These are phyloP conservation scores for Drosophila neotestacea DNA, from an alignment of 2,888 invertebrate species.

Conservation along the genomic window DNA sequence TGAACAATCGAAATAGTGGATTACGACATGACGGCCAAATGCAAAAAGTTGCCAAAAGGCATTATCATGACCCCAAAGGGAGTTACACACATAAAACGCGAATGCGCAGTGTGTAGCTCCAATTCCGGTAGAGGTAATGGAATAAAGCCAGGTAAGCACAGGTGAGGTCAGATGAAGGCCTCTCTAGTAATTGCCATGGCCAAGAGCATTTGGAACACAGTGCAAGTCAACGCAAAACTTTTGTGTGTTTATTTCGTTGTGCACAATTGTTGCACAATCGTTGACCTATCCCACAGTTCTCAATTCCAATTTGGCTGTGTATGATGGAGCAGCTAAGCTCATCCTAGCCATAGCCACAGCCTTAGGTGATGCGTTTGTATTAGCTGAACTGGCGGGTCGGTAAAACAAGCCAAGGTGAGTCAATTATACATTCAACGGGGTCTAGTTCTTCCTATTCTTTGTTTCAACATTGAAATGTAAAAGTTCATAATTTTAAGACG, in stretches of 20 bases:
- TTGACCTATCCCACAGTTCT: slow-evolving; percentile 14
- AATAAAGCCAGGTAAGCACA: slow-evolving; percentile 18
- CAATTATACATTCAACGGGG: background rate
- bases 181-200: slow-evolving; percentile 25
- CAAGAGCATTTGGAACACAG: slow-evolving; percentile 9
- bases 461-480: background rate
- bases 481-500: slow-evolving; percentile 1
- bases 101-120: background rate
- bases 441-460: background rate
- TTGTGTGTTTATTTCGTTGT: slow-evolving; percentile 35
- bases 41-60: slow-evolving; percentile 65
- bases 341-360: background rate
- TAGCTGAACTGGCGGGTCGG: background rate
- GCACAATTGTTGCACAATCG: slow-evolving; percentile 63
- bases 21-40: slow-evolving; percentile 60
- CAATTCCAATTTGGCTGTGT: background rate
- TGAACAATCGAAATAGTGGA: slow-evolving; percentile 51
- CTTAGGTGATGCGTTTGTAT: slow-evolving; percentile 11
- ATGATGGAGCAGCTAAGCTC: slow-evolving; percentile 19
- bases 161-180: slow-evolving; percentile 28
- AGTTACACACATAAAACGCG: slow-evolving; percentile 6
- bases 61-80: slow-evolving; percentile 29
- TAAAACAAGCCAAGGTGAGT: no score
- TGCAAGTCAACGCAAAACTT: slow-evolving; percentile 27
- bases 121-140: background rate